Conservation (phyloP, 53 echinoderm and acorn worm genomes). For the Temnopleurus reevesii region DNA sequence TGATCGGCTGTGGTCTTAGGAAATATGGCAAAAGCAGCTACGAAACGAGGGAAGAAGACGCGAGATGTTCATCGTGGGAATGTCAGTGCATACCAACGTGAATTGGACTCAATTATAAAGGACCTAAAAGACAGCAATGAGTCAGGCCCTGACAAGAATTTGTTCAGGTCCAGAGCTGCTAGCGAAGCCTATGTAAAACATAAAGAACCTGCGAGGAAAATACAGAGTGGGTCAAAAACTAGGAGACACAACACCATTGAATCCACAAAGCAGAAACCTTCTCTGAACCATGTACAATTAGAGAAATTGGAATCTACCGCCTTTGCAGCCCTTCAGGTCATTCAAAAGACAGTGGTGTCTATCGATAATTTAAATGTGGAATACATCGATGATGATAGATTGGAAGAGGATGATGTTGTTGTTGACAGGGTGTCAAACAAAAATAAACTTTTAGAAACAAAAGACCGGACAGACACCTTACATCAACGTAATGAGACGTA, state of each 20-base stretch:
- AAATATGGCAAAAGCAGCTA: background rate
- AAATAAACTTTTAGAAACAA: background rate
- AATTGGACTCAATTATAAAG: constrained; percentile 32
- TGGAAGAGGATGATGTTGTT: background rate
- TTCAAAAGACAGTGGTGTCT: constrained; percentile 47
- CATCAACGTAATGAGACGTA: background rate
- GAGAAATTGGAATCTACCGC: constrained; percentile 33
- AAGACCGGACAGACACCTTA: background rate
- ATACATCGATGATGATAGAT: background rate
- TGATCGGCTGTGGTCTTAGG: no score
- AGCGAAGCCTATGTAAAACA: background rate
- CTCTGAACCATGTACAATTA: background rate
- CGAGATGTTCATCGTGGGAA: constrained; percentile 3
- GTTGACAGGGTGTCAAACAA: background rate
- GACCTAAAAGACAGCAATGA: background rate
- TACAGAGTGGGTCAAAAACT: background rate
- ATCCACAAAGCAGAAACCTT: background rate
- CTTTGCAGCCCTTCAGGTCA: constrained; percentile 52
- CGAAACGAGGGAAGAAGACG: background rate
- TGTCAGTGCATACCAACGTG: constrained; percentile 39
- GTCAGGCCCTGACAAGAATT: background rate
- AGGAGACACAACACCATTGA: background rate
- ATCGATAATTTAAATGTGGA: constrained; percentile 35
- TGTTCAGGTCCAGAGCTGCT: background rate
- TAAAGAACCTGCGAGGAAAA: background rate